Evolutionary conservation across 35 echinoderm and acorn worm species (phyloP), one percentile per base, ranked within the genome.

Genomic region (Hemicentrotus pulcherrimus): DNA sequence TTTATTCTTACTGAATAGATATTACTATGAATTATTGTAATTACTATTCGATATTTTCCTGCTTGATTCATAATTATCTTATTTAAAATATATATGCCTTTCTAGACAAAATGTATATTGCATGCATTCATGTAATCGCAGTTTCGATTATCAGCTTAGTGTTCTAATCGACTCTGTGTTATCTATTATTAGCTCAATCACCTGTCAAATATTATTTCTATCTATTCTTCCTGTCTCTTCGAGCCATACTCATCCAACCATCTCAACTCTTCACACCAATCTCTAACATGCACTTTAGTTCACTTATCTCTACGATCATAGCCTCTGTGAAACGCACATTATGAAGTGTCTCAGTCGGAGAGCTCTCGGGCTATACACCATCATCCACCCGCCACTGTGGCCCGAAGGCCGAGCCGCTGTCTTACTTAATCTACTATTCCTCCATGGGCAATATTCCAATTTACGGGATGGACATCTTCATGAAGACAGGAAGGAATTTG

Each of bases 381-480:
- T 78, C 65, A 78, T 78, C 65, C 22, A 78, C 65, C 88, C 88
- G 88, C 15, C 31, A 90, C 32, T 90, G 19, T 90, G 88, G 88
- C 88, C 88, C 32, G 32, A 33, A 90, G 88, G 88, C 46, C 88
- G 32, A 90, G 46, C 88, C 88, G 46, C 31, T 33, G 65, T 78
- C 65, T 78, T 47, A 47, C 32, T 47, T 90, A 90, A 90, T 90
- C 88, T 90, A 90, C 88, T 90, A 90, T 90, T 90, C 88, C 32
- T 90, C 88, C 88, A 90, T 45, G 31, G 88, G 88, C 88, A 90
- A 90, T 90, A 18, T 90, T 90, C 88, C 46, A 90, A 90, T 90
- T 47, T 45, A 45, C 88, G 46, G 32, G 88, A 90, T 90, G 88
- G 32, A 90, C 88, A 90, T 47, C 32, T 90, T 33, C 10, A 90